Base-by-base conservation (phyloP, 1,140 invertebrate genomes). In the Pogonognathellus flavescens region DNA sequence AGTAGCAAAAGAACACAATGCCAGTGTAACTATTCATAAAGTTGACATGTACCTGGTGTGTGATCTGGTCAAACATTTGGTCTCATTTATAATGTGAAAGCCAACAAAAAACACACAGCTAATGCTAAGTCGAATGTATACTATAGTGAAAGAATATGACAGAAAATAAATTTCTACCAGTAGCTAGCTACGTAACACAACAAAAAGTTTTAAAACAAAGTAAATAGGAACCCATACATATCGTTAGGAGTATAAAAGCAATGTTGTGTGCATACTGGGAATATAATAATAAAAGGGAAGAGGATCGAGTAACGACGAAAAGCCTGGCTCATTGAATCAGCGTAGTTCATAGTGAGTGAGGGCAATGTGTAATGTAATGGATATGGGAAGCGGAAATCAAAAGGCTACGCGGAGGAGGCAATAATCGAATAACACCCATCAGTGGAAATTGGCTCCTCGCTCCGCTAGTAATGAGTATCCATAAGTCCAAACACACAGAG, bases 401-500 rank as follows among this genome's bases (percentile, higher is more conserved):
- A 72, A 85, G 84, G 84, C 84, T 60, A 83, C 57, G 66, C 66
- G 41, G 83, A 70, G 70, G 49, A 84, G 49, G 83, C 66, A 76
- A 84, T 84, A 76, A 86, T 86, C 80, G 62, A 83, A 86, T 83
- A 76, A 86, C 80, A 86, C 85, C 85, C 85, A 86, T 86, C 85
- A 86, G 59, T 86, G 80, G 85, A 86, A 86, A 86, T 86, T 86
- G 85, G 41, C 81, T 86, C 14, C 76, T 60, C 20, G 85, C 80
- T 86, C 55, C 18, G 72, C 53, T 83, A 76, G 85, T 86, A 86
- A 86, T 86, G 85, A 86, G 81, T 85, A 60, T 53, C 59, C 59
- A 81, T 50, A 80, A 53, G 62, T 22, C 50, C 52, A 81, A 14
- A 55, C 20, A 57, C 18, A 11, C 72, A 31, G 55, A 59, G 20